Evolutionary conservation across 2,113 vertebrate species (phyloP).

Genomic region (Hepsetus odoe): DNA sequence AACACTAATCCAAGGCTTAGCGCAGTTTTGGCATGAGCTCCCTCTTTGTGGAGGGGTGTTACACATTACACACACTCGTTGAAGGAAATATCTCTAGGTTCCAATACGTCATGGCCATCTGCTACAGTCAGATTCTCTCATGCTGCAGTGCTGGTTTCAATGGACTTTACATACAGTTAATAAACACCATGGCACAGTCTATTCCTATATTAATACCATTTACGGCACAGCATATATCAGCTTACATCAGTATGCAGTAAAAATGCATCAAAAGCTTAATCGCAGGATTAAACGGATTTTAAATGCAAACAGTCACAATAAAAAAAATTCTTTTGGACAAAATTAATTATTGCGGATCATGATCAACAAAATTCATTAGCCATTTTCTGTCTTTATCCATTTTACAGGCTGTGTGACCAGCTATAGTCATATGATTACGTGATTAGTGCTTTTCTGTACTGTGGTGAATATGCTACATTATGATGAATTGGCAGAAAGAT

Average conservation of each 20-base stretch:
- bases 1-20: constrained; percentile 35
- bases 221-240: background rate
- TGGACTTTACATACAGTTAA: constrained; percentile 19
- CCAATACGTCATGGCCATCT: constrained; percentile 49
- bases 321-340: background rate
- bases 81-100: constrained; percentile 53
- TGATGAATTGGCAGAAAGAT: background rate
- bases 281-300: background rate
- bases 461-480: background rate
- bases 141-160: constrained; percentile 33
- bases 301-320: background rate
- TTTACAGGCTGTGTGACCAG: background rate
- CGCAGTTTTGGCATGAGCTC: constrained; percentile 29
- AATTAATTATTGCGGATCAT: background rate
- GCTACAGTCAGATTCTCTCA: constrained; percentile 46
- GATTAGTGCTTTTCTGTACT: background rate
- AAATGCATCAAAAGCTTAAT: background rate
- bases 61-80: constrained; percentile 52
- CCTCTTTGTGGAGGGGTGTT: constrained; percentile 47
- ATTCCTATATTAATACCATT: background rate
- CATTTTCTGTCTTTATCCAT: background rate
- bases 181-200: background rate
- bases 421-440: background rate
- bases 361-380: background rate
- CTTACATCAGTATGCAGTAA: background rate